phyloP scores from a whole-genome alignment of 2,113 vertebrate species.

The Hipposideros armiger region DNA sequence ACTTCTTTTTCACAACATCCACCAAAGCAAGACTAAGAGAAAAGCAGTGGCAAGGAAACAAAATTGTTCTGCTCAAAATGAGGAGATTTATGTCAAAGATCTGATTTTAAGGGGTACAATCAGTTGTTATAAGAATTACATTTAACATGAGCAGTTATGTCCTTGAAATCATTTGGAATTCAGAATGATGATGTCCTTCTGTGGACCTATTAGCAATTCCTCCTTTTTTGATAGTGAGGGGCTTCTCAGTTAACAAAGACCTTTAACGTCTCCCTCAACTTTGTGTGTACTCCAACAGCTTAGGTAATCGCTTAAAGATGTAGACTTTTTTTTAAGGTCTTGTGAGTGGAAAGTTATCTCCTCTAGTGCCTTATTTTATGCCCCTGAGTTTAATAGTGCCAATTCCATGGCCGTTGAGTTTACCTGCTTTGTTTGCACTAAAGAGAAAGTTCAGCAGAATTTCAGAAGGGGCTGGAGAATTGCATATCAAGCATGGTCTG shows the following conservation, averaged over 20 bases:
- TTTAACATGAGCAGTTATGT: background rate
- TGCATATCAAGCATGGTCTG: conserved; percentile 62
- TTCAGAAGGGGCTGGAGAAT: conserved; percentile 82
- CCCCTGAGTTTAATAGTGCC: conserved; percentile 82
- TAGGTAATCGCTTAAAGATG: conserved; percentile 68
- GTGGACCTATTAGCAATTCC: background rate
- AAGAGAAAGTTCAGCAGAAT: conserved; percentile 88
- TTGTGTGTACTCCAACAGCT: conserved; percentile 72
- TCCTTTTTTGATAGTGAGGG: background rate
- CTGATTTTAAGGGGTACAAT: background rate
- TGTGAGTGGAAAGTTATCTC: conserved; percentile 81
- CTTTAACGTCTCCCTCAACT: conserved; percentile 75
- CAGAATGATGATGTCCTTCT: background rate
- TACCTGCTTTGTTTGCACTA: conserved; percentile 86
- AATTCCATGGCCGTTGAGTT: conserved; percentile 84
- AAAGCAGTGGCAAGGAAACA: background rate
- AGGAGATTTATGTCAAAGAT: background rate
- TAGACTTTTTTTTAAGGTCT: conserved; percentile 72
- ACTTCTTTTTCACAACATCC: background rate
- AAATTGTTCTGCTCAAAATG: background rate
- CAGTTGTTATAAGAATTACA: background rate
- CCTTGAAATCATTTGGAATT: background rate
- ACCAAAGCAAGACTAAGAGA: background rate
- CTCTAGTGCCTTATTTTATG: conserved; percentile 82
- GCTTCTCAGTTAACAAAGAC: conserved; percentile 71